These are phyloP conservation scores for Lobophora halterata DNA, from an alignment of 2,888 invertebrate species.

Conservation along the genomic window DNA sequence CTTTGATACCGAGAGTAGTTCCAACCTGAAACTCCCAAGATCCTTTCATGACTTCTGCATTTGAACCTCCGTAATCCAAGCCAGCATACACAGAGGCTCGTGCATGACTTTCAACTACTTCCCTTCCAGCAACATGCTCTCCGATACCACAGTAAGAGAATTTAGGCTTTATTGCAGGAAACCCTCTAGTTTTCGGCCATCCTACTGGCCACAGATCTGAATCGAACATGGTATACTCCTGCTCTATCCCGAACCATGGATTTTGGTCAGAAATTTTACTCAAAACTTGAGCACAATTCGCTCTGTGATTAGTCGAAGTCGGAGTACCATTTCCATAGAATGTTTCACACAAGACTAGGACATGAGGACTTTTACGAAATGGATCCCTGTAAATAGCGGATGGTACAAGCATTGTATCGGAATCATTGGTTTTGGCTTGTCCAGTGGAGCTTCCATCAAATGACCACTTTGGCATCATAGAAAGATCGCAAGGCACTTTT, in stretches of 20 bases:
- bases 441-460: constrained; percentile 97
- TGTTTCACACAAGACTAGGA: constrained; percentile 93
- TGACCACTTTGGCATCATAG: constrained; percentile 88
- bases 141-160: constrained; percentile 95
- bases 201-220: constrained; percentile 91
- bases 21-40: constrained; percentile 96
- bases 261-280: constrained; percentile 78
- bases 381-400: constrained; percentile 95
- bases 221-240: constrained; percentile 93
- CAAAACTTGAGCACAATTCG: constrained; percentile 82
- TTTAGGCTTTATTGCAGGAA: constrained; percentile 90
- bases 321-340: constrained; percentile 87
- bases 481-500: constrained; percentile 76
- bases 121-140: constrained; percentile 94
- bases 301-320: constrained; percentile 86
- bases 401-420: constrained; percentile 93
- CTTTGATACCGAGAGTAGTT: constrained; percentile 91
- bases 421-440: constrained; percentile 90
- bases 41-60: constrained; percentile 99
- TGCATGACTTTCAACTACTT: constrained; percentile 95
- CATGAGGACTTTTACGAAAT: constrained; percentile 91
- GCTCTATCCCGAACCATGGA: constrained; percentile 96
- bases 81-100: constrained; percentile 94
- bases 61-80: constrained; percentile 93
- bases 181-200: constrained; percentile 95